Evolutionary conservation across 2,888 invertebrate species (phyloP), one percentile per base, ranked within the genome.

Genomic region (Lapara coniferarum): DNA sequence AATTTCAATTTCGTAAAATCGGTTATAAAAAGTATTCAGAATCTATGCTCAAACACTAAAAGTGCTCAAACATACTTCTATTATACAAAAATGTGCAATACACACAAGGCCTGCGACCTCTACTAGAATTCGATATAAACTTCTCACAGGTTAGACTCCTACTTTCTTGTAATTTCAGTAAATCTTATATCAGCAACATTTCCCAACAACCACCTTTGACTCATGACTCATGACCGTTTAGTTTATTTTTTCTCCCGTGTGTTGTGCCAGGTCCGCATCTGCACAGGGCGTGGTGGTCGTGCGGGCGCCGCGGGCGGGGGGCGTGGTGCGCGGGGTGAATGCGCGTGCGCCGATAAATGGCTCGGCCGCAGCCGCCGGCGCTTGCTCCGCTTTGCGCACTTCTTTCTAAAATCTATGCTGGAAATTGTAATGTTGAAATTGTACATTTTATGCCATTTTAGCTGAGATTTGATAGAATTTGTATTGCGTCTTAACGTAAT

Each of bases 211-310:
- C 46, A 37, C 37, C 37, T 37, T 37, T 6, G 4, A 37, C 5
- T 37, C 37, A 37, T 49, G n/a, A 14, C 16, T 12, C 59, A 25
- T 46, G 59, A 6, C 3, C 0, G 16, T 12, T 12, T 56, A 56
- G 56, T 63, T 49, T 63, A 59, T 63, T 63, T 63, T 63, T 46
- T 63, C 63, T 63, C 63, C 63, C 49, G 46, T 46, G 49, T 19
- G 1, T 16, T 46, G 7, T 19, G 71, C 78, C 75, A 70, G 84
- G 75, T 87, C 79, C 86, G 82, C 78, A 82, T 83, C 88, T 84
- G 85, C 72, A 70, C 74, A 70, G 85, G 91, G 91, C 90, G 91
- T 88, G 89, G 86, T 84, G 80, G 80, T 86, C 86, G 87, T 87
- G 88, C 80, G 72, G 72, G 77, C 76, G 76, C 83, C 80, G 82